These are phyloP conservation scores for Drepanosiphum platanoidis DNA, from an alignment of 2,888 invertebrate species.

Conservation along the genomic window DNA sequence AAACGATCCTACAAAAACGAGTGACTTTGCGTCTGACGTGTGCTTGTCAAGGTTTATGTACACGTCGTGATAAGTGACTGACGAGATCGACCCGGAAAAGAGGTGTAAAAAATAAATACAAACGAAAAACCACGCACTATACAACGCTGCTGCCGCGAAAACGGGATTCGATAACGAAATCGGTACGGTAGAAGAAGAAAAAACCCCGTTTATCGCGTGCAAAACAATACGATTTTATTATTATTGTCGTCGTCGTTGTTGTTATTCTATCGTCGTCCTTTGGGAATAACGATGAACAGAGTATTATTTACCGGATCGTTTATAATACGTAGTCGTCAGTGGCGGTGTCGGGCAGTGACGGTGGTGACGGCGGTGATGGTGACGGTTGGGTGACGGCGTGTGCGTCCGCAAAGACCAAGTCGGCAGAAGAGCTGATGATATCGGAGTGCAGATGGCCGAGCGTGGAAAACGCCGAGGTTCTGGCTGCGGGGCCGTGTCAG, in stretches of 20 bases:
- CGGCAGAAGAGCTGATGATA: slow-evolving; percentile 5
- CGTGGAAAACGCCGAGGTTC: background rate
- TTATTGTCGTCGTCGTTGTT: background rate
- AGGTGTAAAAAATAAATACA: too few species aligned
- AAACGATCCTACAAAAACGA: too few species aligned
- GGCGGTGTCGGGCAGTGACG: background rate
- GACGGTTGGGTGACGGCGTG: background rate
- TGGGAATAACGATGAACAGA: background rate
- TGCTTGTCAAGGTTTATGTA: slow-evolving; percentile 32
- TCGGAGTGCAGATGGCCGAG: background rate
- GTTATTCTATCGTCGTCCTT: background rate
- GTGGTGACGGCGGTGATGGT: background rate
- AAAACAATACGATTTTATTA: too few species aligned
- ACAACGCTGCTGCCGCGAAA: too few species aligned
- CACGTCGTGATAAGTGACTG: too few species aligned
- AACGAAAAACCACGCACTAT: too few species aligned
- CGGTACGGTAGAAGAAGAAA: too few species aligned
- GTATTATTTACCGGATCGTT: slow-evolving; percentile 15
- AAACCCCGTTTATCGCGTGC: too few species aligned
- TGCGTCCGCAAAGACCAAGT: background rate
- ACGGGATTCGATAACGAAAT: too few species aligned
- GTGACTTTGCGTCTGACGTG: slow-evolving; percentile 18
- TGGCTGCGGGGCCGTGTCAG: background rate
- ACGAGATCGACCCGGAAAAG: too few species aligned
- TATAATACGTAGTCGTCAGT: background rate